A percentile compares a stretch with the other conserved stretches of the same genome.
Conservation (phyloP, 2,113 vertebrate species). For the Serilophus lunatus region DNA sequence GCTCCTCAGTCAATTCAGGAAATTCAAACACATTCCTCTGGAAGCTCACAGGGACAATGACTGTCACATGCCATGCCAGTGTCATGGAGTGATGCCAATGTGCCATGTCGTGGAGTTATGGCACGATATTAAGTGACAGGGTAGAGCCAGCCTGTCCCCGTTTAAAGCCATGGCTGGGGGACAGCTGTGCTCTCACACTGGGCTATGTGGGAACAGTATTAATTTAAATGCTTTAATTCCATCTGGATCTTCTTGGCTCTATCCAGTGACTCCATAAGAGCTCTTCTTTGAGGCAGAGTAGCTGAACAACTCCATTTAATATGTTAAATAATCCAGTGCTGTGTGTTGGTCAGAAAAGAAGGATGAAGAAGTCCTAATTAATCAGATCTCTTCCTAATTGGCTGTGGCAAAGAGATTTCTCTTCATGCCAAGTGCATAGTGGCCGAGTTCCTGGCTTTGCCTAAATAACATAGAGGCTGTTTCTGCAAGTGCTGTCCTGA, state of each 20-base stretch:
- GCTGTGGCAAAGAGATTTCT: slow-evolving; percentile 2
- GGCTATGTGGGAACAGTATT: not conserved
- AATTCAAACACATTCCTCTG: not conserved
- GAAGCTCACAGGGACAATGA: not conserved
- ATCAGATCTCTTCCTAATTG: slow-evolving; percentile 40
- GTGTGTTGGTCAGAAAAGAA: not conserved
- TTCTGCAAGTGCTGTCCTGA: not conserved
- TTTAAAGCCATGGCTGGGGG: not conserved
- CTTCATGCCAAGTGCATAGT: not conserved
- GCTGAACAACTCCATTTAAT: not conserved
- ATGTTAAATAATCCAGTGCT: not conserved
- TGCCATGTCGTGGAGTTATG: not conserved
- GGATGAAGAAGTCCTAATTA: slow-evolving; percentile 31
- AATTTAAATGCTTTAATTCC: slow-evolving; percentile 4
- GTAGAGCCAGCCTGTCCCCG: not conserved
- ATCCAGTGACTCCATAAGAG: not conserved
- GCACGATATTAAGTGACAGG: not conserved
- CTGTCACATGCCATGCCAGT: not conserved
- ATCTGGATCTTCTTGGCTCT: slow-evolving; percentile 30
- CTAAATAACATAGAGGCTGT: not conserved
- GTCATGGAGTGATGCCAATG: not conserved
- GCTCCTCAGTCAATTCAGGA: not conserved
- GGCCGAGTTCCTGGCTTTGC: not conserved
- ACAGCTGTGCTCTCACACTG: not conserved
- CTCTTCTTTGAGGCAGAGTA: not conserved